A percentile compares a stretch with the other conserved stretches of the same genome.
These are phyloP conservation scores for Hyles lineata DNA, from an alignment of 2,888 invertebrate genomes.

Conservation along the genomic window DNA sequence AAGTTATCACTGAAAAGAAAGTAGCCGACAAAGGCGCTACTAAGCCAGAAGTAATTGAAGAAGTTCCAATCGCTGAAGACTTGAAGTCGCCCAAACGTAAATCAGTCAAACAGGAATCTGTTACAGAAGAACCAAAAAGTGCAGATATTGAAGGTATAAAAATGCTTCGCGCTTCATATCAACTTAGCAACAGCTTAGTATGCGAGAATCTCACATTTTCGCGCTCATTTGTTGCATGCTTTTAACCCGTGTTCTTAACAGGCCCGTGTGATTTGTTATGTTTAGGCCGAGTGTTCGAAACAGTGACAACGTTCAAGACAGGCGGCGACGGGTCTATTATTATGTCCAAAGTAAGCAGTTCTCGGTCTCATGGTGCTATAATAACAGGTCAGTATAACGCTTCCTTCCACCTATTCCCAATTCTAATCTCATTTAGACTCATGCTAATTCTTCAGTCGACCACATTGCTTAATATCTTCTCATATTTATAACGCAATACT, in stretches of 20 bases:
- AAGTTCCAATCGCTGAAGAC: slow-evolving; percentile 67
- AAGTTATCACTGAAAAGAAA: slow-evolving; percentile 60
- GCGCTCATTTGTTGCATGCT: slow-evolving; percentile 73
- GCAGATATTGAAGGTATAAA: slow-evolving; percentile 82
- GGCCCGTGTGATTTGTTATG: slow-evolving; percentile 81
- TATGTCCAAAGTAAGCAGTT: slow-evolving; percentile 86
- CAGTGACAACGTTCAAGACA: slow-evolving; percentile 82
- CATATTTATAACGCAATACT: slow-evolving; percentile 10
- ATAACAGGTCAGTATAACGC: slow-evolving; percentile 86
- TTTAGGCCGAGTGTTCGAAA: slow-evolving; percentile 84
- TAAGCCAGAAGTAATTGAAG: slow-evolving; percentile 69
- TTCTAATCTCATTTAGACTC: slow-evolving; percentile 50
- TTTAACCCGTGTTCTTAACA: slow-evolving; percentile 79
- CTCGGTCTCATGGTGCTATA: slow-evolving; percentile 86
- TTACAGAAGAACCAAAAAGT: slow-evolving; percentile 76
- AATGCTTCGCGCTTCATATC: slow-evolving; percentile 72
- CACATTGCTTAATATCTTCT: slow-evolving; percentile 44
- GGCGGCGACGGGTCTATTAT: slow-evolving; percentile 77
- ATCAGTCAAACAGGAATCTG: slow-evolving; percentile 73
- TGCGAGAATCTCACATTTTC: slow-evolving; percentile 65
- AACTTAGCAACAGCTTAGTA: slow-evolving; percentile 73
- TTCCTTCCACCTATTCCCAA: slow-evolving; percentile 68
- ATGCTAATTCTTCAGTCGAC: slow-evolving; percentile 32
- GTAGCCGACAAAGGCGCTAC: slow-evolving; percentile 63
- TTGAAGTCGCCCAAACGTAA: slow-evolving; percentile 72